Conservation (phyloP, 1,140 invertebrate species). For the Ladona fulva region DNA sequence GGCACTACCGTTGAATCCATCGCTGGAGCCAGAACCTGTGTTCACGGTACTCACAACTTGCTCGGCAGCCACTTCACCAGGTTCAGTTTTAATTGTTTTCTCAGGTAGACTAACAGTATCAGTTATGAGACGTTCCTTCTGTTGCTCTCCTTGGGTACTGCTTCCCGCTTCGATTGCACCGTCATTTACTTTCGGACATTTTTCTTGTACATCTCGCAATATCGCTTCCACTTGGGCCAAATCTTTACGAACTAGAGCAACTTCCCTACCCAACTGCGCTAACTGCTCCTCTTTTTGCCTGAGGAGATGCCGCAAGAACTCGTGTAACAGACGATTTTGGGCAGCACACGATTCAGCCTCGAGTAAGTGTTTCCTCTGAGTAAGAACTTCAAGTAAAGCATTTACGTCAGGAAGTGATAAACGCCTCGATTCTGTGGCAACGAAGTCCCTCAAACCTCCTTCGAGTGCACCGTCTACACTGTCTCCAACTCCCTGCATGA, state of each 20-base stretch:
- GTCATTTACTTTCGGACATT: constrained; percentile 36
- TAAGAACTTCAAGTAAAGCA: constrained; percentile 68
- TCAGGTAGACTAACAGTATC: constrained; percentile 11
- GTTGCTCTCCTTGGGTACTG: not conserved
- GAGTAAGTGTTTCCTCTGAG: constrained; percentile 65
- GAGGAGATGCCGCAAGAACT: constrained; percentile 72
- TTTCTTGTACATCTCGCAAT: constrained; percentile 56
- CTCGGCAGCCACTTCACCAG: not conserved
- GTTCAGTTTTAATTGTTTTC: not conserved
- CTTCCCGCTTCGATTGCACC: not conserved
- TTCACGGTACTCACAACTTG: not conserved
- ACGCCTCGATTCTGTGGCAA: constrained; percentile 57
- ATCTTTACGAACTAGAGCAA: constrained; percentile 68
- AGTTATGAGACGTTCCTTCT: not conserved
- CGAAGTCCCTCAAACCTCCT: constrained; percentile 52
- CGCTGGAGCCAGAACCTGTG: constrained; percentile 27
- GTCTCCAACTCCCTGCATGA: constrained; percentile 20
- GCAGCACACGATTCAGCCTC: constrained; percentile 69
- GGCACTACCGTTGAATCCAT: constrained; percentile 40
- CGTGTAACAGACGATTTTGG: constrained; percentile 70
- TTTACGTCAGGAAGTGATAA: constrained; percentile 72
- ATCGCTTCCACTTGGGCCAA: constrained; percentile 69
- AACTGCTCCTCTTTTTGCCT: constrained; percentile 66
- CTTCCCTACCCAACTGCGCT: constrained; percentile 55
- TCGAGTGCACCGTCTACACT: constrained; percentile 20